Evolutionary conservation across 2,888 invertebrate species (phyloP).

Genomic region (Melanchra persicariae): DNA sequence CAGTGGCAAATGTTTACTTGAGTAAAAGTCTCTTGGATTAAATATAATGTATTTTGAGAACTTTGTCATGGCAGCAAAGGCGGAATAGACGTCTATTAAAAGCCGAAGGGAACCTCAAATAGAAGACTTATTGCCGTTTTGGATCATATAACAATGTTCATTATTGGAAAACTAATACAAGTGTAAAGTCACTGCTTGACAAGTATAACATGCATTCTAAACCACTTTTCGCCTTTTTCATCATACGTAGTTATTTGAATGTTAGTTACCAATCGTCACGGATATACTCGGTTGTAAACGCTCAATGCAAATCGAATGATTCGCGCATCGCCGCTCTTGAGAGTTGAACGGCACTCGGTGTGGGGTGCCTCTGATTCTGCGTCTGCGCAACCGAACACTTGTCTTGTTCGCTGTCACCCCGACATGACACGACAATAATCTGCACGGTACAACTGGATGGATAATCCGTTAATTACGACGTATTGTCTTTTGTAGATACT

Average conservation of each 20-base stretch:
- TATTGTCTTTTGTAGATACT: conserved; percentile 47
- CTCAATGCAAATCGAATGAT: conserved; percentile 82
- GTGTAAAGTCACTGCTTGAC: too few species aligned
- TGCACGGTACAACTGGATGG: conserved; percentile 36
- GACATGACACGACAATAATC: conserved; percentile 56
- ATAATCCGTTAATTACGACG: conserved; percentile 50
- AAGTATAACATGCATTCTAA: background rate
- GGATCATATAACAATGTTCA: too few species aligned
- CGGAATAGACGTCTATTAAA: too few species aligned
- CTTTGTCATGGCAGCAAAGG: too few species aligned
- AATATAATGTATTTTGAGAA: background rate
- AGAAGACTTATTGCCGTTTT: too few species aligned
- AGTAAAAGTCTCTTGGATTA: background rate
- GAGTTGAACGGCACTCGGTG: conserved; percentile 71
- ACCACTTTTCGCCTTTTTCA: background rate
- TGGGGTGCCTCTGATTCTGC: conserved; percentile 55
- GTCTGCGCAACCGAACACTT: conserved; percentile 56
- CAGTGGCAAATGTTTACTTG: background rate
- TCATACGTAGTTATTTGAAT: conserved; percentile 34
- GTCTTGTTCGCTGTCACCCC: conserved; percentile 53
- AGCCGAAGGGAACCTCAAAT: too few species aligned
- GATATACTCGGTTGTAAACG: conserved; percentile 74
- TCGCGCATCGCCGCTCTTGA: conserved; percentile 76
- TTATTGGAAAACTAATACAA: too few species aligned
- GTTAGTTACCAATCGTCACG: conserved; percentile 68